Evolutionary conservation across 2,888 invertebrate species (phyloP), one percentile per base, ranked within the genome.

Genomic region (Mesochorus sp.): DNA sequence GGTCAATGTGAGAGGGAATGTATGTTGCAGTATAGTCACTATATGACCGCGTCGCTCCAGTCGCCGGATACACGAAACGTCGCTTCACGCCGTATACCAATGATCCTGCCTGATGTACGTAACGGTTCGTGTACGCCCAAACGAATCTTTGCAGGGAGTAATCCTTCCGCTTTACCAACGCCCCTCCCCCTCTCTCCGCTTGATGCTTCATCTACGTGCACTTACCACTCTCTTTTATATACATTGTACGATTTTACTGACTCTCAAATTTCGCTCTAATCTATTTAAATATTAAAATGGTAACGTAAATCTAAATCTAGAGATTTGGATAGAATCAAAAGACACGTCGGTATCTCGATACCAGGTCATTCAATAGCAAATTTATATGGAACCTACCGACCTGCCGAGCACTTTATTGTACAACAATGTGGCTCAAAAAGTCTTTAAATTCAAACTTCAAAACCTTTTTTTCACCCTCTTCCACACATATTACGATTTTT

Each of bases 121-220:
- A 55, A 72, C 68, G 72, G 64, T 42, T 74, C 77, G 72, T 64
- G 67, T 73, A 59, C 66, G 61, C 21, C 66, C 70, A 53, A 72
- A 72, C 72, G 72, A 70, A 72, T 75, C 74, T 74, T 79, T 71
- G 78, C 71, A 70, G 59, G 42, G 53, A 31, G 70, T 74, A 79
- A 75, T 79, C 79, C 61, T 42, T 59, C 21, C 61, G 34, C 39
- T n/a, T 39, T 17, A 39, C 39, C 34, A 24, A 34, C 37, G 21
- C 26, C 42, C 55, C 42, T n/a, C 17, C 26, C 42, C n/a, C 14
- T 1, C 12, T 57, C 51, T 59, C 51, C 42, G 44, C 70, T 61
- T 53, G 51, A 31, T 12, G 51, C 57, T 68, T 59, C 26, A 71
- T 62, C 70, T 31, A 51, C 51, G 59, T 14, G 47, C 57, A 49